Percentiles rank a stretch among this genome's conserved stretches.
Conservation (phyloP, 2,888 invertebrate species). For the Drosophila nr. perissopoda region DNA sequence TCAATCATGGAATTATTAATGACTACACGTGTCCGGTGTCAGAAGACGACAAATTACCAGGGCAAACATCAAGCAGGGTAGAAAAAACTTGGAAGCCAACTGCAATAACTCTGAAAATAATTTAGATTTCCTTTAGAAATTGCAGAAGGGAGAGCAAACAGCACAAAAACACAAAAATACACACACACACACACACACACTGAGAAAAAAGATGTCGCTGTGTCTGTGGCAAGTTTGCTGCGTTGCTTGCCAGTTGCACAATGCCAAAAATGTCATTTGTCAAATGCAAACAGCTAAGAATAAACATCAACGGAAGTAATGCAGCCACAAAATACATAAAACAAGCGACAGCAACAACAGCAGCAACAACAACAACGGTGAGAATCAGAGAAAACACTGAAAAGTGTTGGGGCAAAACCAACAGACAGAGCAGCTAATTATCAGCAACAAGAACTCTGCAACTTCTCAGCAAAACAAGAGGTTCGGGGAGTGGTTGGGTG, state of each 20-base stretch:
- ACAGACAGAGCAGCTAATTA: conserved; percentile 79
- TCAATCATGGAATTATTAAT: conserved; percentile 61
- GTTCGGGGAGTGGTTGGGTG: not conserved
- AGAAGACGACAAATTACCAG: conserved; percentile 67
- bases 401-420: conserved; percentile 70
- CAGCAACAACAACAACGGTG: conserved; percentile 44
- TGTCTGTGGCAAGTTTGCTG: conserved; percentile 52
- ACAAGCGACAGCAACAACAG: conserved; percentile 64
- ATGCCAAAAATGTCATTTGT: conserved; percentile 80
- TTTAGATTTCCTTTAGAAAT: conserved; percentile 70
- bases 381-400: conserved; percentile 46
- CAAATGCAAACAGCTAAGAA: conserved; percentile 81
- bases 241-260: conserved; percentile 67
- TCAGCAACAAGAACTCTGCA: conserved; percentile 71
- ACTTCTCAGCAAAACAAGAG: conserved; percentile 42
- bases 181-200: not conserved
- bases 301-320: conserved; percentile 82
- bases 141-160: conserved; percentile 37
- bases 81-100: conserved; percentile 56
- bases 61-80: conserved; percentile 49
- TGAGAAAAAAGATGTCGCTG: conserved; percentile 33
- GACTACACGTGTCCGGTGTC: conserved; percentile 75
- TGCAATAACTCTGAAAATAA: conserved; percentile 80
- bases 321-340: conserved; percentile 79
- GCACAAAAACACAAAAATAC: conserved; percentile 18